Base-by-base conservation (phyloP, 2,888 invertebrate species). In the Halocaridina rubra region DNA sequence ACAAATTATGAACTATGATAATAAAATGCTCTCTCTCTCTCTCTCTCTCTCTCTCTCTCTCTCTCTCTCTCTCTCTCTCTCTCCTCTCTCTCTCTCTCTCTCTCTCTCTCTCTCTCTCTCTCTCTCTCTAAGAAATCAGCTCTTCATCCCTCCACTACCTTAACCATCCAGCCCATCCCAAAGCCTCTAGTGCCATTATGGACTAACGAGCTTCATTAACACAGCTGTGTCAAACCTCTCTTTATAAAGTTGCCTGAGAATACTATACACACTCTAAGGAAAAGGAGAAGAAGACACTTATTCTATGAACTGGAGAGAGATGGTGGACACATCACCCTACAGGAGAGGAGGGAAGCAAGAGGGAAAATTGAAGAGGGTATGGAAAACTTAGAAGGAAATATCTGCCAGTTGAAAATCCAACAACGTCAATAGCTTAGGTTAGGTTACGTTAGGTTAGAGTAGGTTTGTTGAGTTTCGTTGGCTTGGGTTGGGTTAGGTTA, bases 151-250 rank as follows among this genome's bases (percentile, higher is more conserved):
- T n/a, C 19, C 57, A 46, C 22, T 57, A n/a, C 24, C 32, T 46
- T 39, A 53, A n/a, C 53, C 46, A n/a, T 19, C 67, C 67, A 16
- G 24, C 13, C 24, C 29, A 16, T 67, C 29, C 67, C 19, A 22
- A 27, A 22, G 16, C 67, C 22, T 16, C 67, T 16, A 24, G 67
- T 29, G 33, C 61, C 84, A 85, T 85, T 85, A 85, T 69, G 32
- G 27, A 57, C 80, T 85, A 85, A 85, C 80, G 85, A 81, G 64
- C 13, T 71, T 80, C 85, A 85, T 85, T 85, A 85, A 76, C 85
- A 80, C 85, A 85, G 85, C 76, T 85, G 80, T 85, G 80, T 76
- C 85, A 80, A 75, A 80, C 85, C 80, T 76, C 81, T 81, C 81
- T 81, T 81, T 81, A 81, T 81, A 81, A 75, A 81, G 75, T 76